Percentiles rank a stretch among this genome's conserved stretches.
These are phyloP conservation scores for Eristalinus sepulchralis DNA, from an alignment of 2,888 invertebrate genomes.

Conservation along the genomic window DNA sequence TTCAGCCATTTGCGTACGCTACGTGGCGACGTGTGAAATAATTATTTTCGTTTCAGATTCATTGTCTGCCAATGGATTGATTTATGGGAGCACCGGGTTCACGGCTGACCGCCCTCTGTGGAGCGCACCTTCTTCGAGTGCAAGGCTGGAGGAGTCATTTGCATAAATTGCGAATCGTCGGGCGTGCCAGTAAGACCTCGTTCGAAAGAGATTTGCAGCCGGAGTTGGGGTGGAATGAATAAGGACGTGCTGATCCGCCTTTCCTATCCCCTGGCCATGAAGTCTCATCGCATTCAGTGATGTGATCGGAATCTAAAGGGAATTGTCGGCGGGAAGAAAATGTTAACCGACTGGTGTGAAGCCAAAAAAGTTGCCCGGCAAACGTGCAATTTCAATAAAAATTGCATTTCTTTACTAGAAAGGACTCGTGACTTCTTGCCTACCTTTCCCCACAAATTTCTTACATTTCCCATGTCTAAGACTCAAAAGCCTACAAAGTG, in stretches of 20 bases:
- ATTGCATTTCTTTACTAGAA: no score
- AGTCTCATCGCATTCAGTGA: background rate
- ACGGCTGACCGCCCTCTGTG: background rate
- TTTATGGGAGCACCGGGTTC: background rate
- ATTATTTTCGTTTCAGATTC: slow-evolving; percentile 6
- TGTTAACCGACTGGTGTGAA: background rate
- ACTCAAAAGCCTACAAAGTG: no score
- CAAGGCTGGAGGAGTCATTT: background rate
- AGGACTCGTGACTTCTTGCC: no score
- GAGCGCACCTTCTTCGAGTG: background rate
- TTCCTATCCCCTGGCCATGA: background rate
- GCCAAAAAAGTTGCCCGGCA: no score
- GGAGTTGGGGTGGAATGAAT: background rate
- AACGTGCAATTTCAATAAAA: no score
- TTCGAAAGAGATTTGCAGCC: background rate
- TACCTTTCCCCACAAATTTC: no score
- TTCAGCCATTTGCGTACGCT: background rate
- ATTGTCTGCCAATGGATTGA: background rate
- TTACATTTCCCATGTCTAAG: no score
- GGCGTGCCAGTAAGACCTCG: background rate
- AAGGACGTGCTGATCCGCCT: background rate
- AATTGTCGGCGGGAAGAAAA: background rate
- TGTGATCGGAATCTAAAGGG: background rate
- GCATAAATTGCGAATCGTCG: background rate
- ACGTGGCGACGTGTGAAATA: slow-evolving; percentile 18